A percentile compares a stretch with the other conserved stretches of the same genome.
These are phyloP conservation scores for Enteromius viviparus DNA, from an alignment of 2,797 vertebrate genomes.

Conservation along the genomic window DNA sequence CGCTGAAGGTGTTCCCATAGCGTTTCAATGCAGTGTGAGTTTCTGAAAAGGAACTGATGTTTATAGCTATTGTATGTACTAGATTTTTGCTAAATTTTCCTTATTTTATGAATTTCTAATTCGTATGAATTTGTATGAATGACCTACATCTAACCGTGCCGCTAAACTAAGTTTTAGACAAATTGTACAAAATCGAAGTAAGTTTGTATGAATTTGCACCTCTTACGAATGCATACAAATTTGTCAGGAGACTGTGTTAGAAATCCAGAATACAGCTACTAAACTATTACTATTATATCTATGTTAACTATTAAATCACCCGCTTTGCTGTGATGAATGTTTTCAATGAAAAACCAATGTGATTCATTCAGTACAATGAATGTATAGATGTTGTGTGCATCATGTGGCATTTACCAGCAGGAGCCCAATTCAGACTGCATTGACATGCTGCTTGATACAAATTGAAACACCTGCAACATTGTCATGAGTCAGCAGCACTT, in stretches of 20 bases:
- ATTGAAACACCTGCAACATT: slow-evolving; percentile 31
- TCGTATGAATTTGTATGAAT: no score
- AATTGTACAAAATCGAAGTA: no score
- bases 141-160: no score
- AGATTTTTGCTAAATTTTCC: no score
- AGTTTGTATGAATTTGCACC: no score
- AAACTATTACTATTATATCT: not conserved
- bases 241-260: no score
- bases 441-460: slow-evolving; percentile 24
- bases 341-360: not conserved
- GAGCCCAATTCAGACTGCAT: not conserved
- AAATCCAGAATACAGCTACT: not conserved
- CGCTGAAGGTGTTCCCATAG: no score
- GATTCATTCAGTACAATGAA: not conserved
- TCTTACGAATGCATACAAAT: no score
- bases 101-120: no score
- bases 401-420: not conserved
- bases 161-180: no score
- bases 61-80: not conserved
- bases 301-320: not conserved
- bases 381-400: not conserved
- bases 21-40: no score
- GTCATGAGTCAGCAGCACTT: slow-evolving; percentile 1
- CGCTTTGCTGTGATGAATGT: not conserved
- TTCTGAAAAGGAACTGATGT: not conserved